A percentile compares a stretch with the other conserved stretches of the same genome.
Evolutionary conservation across 1,140 invertebrate genomes (phyloP).

Genomic region (Acromyrmex charruanus): DNA sequence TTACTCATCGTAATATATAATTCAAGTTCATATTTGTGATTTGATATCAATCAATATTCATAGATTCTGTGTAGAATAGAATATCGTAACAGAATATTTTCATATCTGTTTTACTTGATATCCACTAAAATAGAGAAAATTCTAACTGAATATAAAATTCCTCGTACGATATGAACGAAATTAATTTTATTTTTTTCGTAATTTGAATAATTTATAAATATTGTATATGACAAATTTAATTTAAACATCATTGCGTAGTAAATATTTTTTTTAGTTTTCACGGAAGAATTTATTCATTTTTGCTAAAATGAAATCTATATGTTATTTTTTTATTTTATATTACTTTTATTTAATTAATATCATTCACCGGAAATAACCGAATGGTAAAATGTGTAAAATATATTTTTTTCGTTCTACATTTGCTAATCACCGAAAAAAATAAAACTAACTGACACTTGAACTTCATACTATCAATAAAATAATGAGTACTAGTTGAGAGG

Average conservation of each 20-base stretch:
- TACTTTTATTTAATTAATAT: not conserved
- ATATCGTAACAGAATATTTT: not conserved
- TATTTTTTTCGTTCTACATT: not conserved
- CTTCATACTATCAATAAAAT: constrained; percentile 14
- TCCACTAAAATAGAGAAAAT: not conserved
- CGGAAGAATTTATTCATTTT: not conserved
- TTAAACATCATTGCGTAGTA: not conserved
- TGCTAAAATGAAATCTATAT: not conserved
- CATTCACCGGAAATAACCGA: not conserved
- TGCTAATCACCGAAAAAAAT: not conserved
- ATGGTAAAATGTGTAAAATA: not conserved
- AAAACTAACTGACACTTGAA: not conserved
- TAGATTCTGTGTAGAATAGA: not conserved
- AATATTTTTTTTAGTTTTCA: not conserved
- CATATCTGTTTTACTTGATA: not conserved
- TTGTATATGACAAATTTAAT: constrained; percentile 5
- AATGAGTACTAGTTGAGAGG: not conserved
- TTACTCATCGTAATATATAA: constrained; percentile 11
- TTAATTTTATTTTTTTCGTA: not conserved
- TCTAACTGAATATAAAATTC: constrained; percentile 1
- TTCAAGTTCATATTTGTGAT: not conserved
- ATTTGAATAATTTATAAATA: not conserved
- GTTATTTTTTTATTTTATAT: not conserved
- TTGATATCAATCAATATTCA: not conserved
- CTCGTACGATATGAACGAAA: not conserved